Base-by-base conservation (phyloP, 2,113 vertebrate genomes). In the Podocnemis expansa region DNA sequence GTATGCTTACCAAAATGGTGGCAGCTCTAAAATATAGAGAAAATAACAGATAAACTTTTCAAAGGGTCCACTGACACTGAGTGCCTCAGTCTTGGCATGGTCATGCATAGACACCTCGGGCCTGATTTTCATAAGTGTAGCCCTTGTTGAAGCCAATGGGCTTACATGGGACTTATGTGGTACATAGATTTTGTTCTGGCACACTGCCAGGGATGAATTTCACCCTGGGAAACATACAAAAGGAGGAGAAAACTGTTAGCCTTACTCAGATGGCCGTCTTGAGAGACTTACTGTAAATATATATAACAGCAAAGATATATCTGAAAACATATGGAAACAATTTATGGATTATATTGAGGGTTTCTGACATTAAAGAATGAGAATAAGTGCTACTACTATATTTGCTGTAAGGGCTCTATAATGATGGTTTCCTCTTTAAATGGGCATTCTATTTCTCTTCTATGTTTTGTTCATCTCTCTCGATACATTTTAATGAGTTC, bases 1-100 rank as follows among this genome's bases (percentile, higher is more conserved):
- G 93, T 97, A 87, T 97, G 96, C 96, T 97, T 97, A 96, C 96
- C 95, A 96, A 94, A 97, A 97, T 97, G 97, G 96, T 96, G 96
- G 96, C 93, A 94, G 95, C 90, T 96, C 93, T 97, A 96, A 97
- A 97, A 97, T 93, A 93, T 82, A 97, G 94, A 91, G 96, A 92
- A 90, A 97, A 91, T 93, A 94, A 97, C 95, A 96, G 86, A 78
- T 89, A 80, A 80, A 67, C 87, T 97, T 97, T 94, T 89, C 85
- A 97, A 96, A 94, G 93, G 73, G 89, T 84, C 82, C 92, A 76
- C 38, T 94, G 94, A 97, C 95, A 95, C 87, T 96, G 86, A 80
- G 4, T 93, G 88, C 84, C 94, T 94, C 97, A 96, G 91, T 95
- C 97, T 83, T 97, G 97, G 96, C 91, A 73, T 54, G 95, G 93